Evolutionary conservation across 2,797 vertebrate species (phyloP).

Genomic region (Nannoperca australis): DNA sequence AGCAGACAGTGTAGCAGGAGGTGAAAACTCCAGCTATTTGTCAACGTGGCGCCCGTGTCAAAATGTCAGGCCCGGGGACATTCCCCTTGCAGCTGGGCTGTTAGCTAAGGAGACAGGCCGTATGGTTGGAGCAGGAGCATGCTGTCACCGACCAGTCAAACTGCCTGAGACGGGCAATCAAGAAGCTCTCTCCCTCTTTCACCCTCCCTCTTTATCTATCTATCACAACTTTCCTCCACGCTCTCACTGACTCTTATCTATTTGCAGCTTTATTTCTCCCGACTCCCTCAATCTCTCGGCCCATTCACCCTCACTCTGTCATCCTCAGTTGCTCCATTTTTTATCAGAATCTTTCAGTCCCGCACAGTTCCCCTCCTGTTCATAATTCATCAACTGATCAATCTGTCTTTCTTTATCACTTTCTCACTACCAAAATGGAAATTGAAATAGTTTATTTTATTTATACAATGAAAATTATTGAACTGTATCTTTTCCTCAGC

Average conservation of each 20-base stretch:
- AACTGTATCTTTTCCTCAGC: constrained; percentile 2
- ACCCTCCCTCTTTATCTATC: constrained; percentile 69
- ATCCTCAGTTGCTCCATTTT: constrained; percentile 44
- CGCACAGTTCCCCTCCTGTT: constrained; percentile 37
- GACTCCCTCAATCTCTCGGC: constrained; percentile 53
- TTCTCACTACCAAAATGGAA: constrained; percentile 25
- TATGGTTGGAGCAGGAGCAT: constrained; percentile 86
- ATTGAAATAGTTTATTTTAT: neutral
- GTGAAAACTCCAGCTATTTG: constrained; percentile 90
- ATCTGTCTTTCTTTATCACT: constrained; percentile 26
- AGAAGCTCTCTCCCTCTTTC: constrained; percentile 62
- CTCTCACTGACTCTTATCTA: constrained; percentile 57
- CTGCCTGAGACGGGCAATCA: constrained; percentile 76
- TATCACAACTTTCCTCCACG: constrained; percentile 66
- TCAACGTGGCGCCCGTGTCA: constrained; percentile 89
- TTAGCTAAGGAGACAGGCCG: constrained; percentile 87
- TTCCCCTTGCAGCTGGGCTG: constrained; percentile 87
- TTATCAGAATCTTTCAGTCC: constrained; percentile 51
- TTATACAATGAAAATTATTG: constrained; percentile 11
- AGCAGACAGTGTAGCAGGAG: constrained; percentile 89
- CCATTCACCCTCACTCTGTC: constrained; percentile 55
- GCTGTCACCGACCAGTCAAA: constrained; percentile 85
- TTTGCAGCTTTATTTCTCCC: constrained; percentile 29
- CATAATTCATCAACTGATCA: constrained; percentile 51
- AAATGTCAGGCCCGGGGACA: constrained; percentile 88